Base-by-base conservation (phyloP, 1,140 invertebrate genomes). In the Drosophila eugracilis region DNA sequence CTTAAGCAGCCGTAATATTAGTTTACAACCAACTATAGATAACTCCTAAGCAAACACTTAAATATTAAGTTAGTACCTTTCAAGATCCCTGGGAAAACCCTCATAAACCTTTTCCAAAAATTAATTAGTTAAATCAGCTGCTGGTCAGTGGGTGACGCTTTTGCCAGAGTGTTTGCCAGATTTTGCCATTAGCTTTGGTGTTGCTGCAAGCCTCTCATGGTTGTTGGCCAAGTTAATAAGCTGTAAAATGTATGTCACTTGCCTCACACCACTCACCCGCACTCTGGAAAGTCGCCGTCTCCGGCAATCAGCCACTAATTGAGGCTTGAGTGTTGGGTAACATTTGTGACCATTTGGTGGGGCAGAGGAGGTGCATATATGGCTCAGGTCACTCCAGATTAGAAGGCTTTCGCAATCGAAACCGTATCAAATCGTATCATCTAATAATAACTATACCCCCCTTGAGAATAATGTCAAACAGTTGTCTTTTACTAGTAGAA, bases 191-290 rank as follows among this genome's bases (percentile, higher is more conserved):
- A 63, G 42, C 58, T 28, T 26, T 36, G 26, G 44, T 55, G 63
- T 75, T 36, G 44, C n/a, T 37, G 41, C 42, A 39, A 26, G 50
- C 39, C 47, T 41, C 48, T 45, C 77, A 66, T 71, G 63, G 65
- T 75, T 71, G 78, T 67, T 83, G 83, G 65, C 62, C 75, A 86
- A 85, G 86, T 89, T 90, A 89, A 90, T 89, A 89, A 89, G 80
- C 77, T 90, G 85, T 86, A 86, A 89, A 89, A 89, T 90, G 77
- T 89, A 54, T 89, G 85, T 89, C 85, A 89, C 77, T 71, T 84
- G 78, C 63, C 72, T 15, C 21, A 45, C 22, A 45, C 53, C 22
- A 45, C 53, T 28, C 39, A 53, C 47, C 47, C 54, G 44, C 42
- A 39, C 48, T 44, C 22, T 44, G 9, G 12, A 34, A 28, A 48